Evolutionary conservation across 2,888 invertebrate genomes (phyloP).

Genomic region (Erebia palarica): DNA sequence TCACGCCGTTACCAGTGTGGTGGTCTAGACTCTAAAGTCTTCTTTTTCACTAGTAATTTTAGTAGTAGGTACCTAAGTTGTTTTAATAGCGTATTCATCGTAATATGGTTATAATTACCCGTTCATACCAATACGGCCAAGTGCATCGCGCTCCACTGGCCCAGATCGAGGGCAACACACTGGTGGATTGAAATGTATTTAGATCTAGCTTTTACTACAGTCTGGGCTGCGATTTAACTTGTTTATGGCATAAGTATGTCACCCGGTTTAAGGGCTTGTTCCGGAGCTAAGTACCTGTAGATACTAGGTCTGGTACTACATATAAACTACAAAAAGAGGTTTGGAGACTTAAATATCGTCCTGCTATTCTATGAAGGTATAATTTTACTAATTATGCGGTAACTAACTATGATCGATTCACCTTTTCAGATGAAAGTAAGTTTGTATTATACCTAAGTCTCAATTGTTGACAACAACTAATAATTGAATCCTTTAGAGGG

Average conservation of each 20-base stretch:
- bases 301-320: neutral
- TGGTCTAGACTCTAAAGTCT: no score
- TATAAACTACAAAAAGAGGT: neutral
- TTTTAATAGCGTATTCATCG: neutral
- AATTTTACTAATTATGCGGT: no score
- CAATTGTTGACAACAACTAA: no score
- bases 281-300: neutral
- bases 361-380: neutral
- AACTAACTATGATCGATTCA: no score
- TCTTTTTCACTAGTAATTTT: neutral
- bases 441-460: no score
- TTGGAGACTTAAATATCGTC: neutral
- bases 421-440: no score
- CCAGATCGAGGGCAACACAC: slow-evolving; percentile 64
- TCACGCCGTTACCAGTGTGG: no score
- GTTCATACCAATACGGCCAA: slow-evolving; percentile 42
- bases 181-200: slow-evolving; percentile 37
- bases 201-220: slow-evolving; percentile 32
- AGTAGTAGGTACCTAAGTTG: neutral
- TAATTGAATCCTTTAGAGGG: no score
- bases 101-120: slow-evolving; percentile 13
- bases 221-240: slow-evolving; percentile 13
- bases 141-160: slow-evolving; percentile 66
- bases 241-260: slow-evolving; percentile 18
- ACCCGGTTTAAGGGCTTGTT: neutral